phyloP scores from a whole-genome alignment of 1,140 invertebrate genomes.

The Ptiloglossa arizonensis region DNA sequence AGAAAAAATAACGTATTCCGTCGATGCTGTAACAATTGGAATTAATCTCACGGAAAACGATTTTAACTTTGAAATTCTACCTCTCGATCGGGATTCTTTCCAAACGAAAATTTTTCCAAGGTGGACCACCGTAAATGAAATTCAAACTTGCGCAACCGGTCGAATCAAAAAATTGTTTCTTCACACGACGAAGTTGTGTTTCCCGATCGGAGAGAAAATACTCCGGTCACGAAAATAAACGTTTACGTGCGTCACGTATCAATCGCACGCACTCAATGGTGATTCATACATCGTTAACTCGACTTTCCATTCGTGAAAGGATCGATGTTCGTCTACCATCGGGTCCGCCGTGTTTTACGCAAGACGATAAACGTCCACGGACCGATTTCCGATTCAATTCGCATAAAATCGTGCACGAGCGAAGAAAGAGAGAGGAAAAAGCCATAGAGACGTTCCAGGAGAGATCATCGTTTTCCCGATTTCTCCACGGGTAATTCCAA shows the following conservation, averaged over 20 bases:
- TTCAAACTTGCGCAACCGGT: no score
- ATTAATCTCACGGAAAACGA: no score
- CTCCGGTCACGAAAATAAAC: not conserved
- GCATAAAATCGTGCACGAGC: not conserved
- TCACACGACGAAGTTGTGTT: no score
- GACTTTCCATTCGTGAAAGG: slow-evolving; percentile 49
- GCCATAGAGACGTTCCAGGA: not conserved
- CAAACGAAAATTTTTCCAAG: no score
- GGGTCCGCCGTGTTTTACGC: slow-evolving; percentile 14
- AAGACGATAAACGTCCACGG: not conserved
- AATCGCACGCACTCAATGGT: not conserved
- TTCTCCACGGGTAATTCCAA: slow-evolving; percentile 15
- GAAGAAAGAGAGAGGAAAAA: not conserved
- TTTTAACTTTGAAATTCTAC: no score
- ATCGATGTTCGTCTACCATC: not conserved
- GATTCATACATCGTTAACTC: slow-evolving; percentile 26
- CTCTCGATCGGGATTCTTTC: no score
- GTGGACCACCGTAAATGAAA: no score
- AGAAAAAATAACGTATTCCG: no score
- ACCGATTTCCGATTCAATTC: not conserved
- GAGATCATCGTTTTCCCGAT: slow-evolving; percentile 5
- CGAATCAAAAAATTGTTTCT: no score
- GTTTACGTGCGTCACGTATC: not conserved
- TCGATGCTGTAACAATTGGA: no score
- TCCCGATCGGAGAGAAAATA: no score